Evolutionary conservation across 2,113 vertebrate genomes (phyloP).

Genomic region (Clinocottus analis): DNA sequence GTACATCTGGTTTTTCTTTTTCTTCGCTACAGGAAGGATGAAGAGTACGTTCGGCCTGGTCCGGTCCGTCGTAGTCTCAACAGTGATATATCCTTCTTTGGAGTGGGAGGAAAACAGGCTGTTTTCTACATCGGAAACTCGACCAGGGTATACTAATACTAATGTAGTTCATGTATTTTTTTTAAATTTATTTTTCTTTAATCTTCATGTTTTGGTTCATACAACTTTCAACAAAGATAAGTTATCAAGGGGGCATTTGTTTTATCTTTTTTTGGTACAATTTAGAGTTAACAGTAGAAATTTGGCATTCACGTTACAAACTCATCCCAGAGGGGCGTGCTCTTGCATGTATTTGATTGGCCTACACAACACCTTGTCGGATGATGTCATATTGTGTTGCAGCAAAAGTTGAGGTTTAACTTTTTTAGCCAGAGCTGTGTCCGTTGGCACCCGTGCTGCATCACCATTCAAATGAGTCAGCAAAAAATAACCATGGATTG

Average conservation of each 20-base stretch:
- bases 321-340: not conserved
- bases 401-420: no score
- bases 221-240: not conserved
- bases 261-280: not conserved
- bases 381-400: no score
- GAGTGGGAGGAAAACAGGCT: slow-evolving; percentile 96
- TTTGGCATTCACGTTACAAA: not conserved
- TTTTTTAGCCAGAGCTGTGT: no score
- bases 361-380: no score
- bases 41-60: slow-evolving; percentile 86
- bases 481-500: not conserved
- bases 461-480: not conserved
- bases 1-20: not conserved
- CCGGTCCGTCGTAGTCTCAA: slow-evolving; percentile 92
- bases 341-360: not conserved
- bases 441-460: not conserved
- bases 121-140: slow-evolving; percentile 94
- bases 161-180: not conserved
- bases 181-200: no score
- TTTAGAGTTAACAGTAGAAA: not conserved
- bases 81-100: slow-evolving; percentile 97
- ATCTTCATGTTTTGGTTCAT: no score
- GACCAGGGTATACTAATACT: slow-evolving; percentile 84
- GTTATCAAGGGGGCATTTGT: not conserved
- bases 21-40: slow-evolving; percentile 80